Conservation (phyloP, 2,113 vertebrate species). For the Athene noctua region DNA sequence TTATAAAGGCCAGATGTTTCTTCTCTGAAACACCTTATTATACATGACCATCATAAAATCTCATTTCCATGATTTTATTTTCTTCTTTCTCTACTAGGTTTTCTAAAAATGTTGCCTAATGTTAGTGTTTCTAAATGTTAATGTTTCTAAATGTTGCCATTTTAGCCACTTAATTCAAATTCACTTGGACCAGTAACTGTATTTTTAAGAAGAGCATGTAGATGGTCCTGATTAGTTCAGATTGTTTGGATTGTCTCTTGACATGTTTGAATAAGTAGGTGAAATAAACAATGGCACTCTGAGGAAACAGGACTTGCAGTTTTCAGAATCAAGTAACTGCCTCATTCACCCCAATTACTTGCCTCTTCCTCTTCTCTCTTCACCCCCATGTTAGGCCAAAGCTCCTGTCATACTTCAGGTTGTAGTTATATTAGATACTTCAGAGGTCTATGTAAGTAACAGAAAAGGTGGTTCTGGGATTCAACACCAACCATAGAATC, state of each 20-base stretch:
- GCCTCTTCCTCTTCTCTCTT: background rate
- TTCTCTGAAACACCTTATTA: background rate
- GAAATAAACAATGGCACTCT: background rate
- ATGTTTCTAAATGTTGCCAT: background rate
- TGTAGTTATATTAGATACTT: no score
- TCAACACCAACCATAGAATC: background rate
- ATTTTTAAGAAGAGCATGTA: background rate
- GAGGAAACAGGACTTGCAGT: background rate
- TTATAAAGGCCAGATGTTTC: fast-evolving
- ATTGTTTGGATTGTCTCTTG: background rate
- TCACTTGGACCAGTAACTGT: background rate
- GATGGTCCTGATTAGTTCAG: background rate
- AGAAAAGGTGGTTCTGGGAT: background rate
- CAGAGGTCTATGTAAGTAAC: background rate
- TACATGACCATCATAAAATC: background rate
- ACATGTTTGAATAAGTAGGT: background rate
- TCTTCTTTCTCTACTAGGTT: background rate
- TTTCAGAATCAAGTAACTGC: background rate
- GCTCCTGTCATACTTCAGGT: fast-evolving
- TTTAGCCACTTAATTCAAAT: background rate
- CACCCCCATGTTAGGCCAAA: background rate
- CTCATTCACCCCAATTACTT: background rate
- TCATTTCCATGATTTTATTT: background rate
- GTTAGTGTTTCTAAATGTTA: no score
- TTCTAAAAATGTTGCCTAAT: background rate